Evolutionary conservation across 2,888 invertebrate species (phyloP), one percentile per base, ranked within the genome.

Genomic region (Eilema griseolum): DNA sequence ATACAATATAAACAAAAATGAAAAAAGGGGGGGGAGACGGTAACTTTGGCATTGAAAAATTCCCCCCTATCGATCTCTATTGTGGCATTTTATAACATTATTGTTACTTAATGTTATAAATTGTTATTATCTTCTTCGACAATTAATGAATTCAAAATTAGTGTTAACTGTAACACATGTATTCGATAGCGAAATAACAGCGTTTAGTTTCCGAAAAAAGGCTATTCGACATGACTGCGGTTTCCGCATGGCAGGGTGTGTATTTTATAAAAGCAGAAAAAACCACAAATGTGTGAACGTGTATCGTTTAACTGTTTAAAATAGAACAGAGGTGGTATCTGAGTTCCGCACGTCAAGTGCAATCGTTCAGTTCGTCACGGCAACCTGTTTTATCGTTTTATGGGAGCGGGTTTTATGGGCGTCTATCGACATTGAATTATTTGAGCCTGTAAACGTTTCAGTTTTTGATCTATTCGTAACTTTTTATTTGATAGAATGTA

Each of bases 301-400:
- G n/a, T 56, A 31, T 31, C 31, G 46, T 56, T 61, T 59, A 63
- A 69, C 3, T 63, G 41, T 56, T 14, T 56, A 68, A 68, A 64
- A 69, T 52, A 24, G 24, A 26, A 59, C 67, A 61, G 66, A 31
- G 12, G 20, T 63, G 62, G 14, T 26, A 46, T 56, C 20, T 46
- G 37, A 59, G n/a, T 20, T 12, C 57, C 41, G 61, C 57, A 63
- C 56, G 67, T 69, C 63, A 68, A 72, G 59, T 61, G 33, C 14
- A 56, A 60, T 24, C n/a, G 64, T 71, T 68, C 46, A 16, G 11
- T 62, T 72, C 75, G 67, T 74, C 64, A 69, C 71, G 52, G 72
- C 37, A 69, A 66, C 69, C 70, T 63, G 69, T 75, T 81, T 79
- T 73, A 75, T 75, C 66, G 66, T 64, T 88, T 86, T 83, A 80